phyloP scores from a whole-genome alignment of 2,797 vertebrate genomes.

The Cottoperca gobio region DNA sequence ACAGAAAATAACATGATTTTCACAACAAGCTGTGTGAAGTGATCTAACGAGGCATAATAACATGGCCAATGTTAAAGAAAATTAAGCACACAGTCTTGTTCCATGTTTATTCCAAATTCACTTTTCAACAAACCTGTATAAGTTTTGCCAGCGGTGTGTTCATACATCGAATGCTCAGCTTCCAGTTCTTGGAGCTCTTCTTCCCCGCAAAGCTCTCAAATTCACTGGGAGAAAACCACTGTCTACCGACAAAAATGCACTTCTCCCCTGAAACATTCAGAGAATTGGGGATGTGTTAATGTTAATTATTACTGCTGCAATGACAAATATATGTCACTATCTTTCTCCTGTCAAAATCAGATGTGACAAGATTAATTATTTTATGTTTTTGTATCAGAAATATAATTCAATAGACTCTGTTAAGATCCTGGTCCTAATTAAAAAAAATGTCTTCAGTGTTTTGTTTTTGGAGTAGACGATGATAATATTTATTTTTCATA shows the following conservation, averaged over 20 bases:
- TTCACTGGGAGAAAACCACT: conserved; percentile 68
- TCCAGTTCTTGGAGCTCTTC: conserved; percentile 76
- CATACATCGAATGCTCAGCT: conserved; percentile 69
- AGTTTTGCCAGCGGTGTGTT: conserved; percentile 60
- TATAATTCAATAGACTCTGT: neutral
- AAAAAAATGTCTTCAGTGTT: no score
- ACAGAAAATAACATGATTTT: neutral
- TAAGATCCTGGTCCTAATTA: neutral
- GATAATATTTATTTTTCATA: neutral
- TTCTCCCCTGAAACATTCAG: conserved; percentile 64
- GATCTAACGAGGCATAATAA: neutral
- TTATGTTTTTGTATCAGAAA: neutral
- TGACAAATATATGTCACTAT: neutral
- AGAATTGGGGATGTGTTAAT: neutral
- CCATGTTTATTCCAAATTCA: neutral
- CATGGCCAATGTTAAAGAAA: neutral
- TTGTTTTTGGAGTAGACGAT: neutral
- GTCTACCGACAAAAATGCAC: conserved; percentile 58
- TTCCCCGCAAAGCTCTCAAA: conserved; percentile 79
- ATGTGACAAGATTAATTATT: neutral
- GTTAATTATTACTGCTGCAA: neutral
- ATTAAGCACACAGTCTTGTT: neutral
- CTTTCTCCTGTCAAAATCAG: neutral
- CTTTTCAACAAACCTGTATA: conserved; percentile 66
- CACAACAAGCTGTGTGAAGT: neutral